Conservation (phyloP, 2,113 vertebrate species). For the Corythoichthys intestinalis region DNA sequence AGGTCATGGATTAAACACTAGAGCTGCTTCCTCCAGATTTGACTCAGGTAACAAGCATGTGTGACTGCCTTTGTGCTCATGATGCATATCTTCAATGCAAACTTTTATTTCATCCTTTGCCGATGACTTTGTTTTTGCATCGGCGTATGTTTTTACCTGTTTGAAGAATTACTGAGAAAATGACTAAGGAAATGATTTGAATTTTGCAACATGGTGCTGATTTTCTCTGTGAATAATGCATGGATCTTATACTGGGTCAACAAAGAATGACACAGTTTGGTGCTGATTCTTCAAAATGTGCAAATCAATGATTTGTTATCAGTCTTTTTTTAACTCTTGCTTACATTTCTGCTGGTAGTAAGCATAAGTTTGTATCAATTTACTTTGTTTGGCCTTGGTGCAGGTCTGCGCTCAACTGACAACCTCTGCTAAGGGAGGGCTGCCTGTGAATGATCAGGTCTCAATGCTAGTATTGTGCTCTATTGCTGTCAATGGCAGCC, state of each 20-base stretch:
- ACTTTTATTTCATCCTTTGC: not conserved
- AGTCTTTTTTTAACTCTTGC: not conserved
- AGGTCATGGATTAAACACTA: conserved; percentile 43
- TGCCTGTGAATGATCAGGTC: too few relatives aligned
- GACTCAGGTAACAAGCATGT: conserved; percentile 46
- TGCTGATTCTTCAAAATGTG: not conserved
- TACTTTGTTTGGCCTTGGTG: not conserved
- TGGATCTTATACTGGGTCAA: not conserved
- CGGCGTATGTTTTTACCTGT: not conserved
- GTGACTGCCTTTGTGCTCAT: not conserved
- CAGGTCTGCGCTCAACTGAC: too few relatives aligned
- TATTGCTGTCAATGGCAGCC: too few relatives aligned
- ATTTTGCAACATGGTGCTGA: not conserved
- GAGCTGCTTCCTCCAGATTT: conserved; percentile 41
- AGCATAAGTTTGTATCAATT: not conserved
- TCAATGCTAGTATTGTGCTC: too few relatives aligned
- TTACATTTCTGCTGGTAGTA: not conserved
- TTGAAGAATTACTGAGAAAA: not conserved
- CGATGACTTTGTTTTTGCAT: conserved; percentile 1
- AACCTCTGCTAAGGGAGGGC: too few relatives aligned
- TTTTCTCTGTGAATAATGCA: conserved; percentile 1
- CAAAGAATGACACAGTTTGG: not conserved
- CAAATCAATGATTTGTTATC: not conserved
- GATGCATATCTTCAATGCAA: not conserved
- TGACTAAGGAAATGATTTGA: not conserved